Conservation (phyloP, 2,113 vertebrate species). For the Eretmochelys imbricata region DNA sequence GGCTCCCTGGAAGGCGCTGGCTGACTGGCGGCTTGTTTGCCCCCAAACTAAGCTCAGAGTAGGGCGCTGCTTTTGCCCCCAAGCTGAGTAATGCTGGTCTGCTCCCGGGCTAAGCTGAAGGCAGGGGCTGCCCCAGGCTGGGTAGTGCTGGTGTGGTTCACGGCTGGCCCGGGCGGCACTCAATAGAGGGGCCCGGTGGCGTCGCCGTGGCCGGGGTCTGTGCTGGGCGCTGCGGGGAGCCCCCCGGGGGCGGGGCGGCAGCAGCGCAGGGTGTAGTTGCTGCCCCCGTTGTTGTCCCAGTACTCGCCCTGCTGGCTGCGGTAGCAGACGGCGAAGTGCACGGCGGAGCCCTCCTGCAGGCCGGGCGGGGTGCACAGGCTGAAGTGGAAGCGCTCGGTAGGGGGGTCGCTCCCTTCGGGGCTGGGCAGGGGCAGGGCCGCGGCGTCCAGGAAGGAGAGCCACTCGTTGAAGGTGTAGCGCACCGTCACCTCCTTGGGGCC, state of each 20-base stretch:
- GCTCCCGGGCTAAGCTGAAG: not conserved
- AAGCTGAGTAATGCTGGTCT: no score
- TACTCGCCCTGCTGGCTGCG: constrained; percentile 80
- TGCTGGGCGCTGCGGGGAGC: not conserved
- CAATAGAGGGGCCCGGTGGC: not conserved
- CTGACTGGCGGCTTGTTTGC: not conserved
- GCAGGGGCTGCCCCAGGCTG: not conserved
- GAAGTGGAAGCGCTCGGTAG: constrained; percentile 81
- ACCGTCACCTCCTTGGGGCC: constrained; percentile 78
- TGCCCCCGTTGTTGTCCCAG: constrained; percentile 92
- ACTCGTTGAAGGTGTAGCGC: constrained; percentile 91
- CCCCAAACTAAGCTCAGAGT: not conserved
- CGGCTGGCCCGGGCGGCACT: not conserved
- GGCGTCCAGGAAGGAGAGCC: constrained; percentile 87
- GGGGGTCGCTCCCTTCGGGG: not conserved
- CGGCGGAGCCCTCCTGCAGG: constrained; percentile 65
- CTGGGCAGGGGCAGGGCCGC: constrained; percentile 69
- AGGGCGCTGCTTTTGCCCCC: no score
- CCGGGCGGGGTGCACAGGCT: constrained; percentile 82
- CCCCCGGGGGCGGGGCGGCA: constrained; percentile 20
- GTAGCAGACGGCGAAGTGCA: constrained; percentile 88
- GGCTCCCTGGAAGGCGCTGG: no score
- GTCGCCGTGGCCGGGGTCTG: not conserved
- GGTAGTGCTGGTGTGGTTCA: not conserved
- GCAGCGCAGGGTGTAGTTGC: constrained; percentile 84